Evolutionary conservation across 1,140 invertebrate genomes (phyloP), one percentile per base, ranked within the genome.

Genomic region (Drosophila gunungcola): DNA sequence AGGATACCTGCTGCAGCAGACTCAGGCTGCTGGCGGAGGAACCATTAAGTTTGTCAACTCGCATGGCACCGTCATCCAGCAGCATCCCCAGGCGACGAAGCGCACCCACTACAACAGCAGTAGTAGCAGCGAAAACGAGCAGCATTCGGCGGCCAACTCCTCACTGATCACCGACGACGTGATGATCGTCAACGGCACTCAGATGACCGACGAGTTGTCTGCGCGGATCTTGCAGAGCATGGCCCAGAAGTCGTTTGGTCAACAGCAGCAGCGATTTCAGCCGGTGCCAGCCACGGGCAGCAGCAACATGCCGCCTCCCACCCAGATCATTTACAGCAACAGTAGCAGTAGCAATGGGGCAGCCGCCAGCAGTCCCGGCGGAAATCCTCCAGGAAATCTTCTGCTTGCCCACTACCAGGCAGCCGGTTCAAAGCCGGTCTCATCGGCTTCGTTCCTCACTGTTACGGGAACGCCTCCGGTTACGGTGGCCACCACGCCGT

Each of bases 181-280:
- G 6, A 80, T 92, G 78, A 89, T 92, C 58, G 91, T 92, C 12
- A 92, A 92, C 65, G 92, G 91, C 48, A 91, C 92, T 7, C 86
- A 92, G 49, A 92, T 93, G 83, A 92, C 92, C 13, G 91, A 92
- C 42, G 91, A 92, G 73, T 45, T 91, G 11, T 92, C 84, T 36
- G 91, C 91, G 5, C 79, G 82, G 36, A 92, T 92, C 16, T 60
- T 93, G 21, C 92, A 92, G 49, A 92, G 91, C 61, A 91, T 91
- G 83, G 83, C 91, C 5, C 91, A 91, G 64, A 92, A 93, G 53
- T 90, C 85, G 0, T 72, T 84, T 21, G 63, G 86, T 3, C 93
- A 92, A 12, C 91, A 93, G 5, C 91, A 92, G 46, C 93, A 93
- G 21, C 93, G 93, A 25, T 93, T 73, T 41, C 83, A 91, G 77